A percentile compares a stretch with the other conserved stretches of the same genome.
These are phyloP conservation scores for Elegia similella DNA, from an alignment of 2,888 invertebrate species.

Conservation along the genomic window DNA sequence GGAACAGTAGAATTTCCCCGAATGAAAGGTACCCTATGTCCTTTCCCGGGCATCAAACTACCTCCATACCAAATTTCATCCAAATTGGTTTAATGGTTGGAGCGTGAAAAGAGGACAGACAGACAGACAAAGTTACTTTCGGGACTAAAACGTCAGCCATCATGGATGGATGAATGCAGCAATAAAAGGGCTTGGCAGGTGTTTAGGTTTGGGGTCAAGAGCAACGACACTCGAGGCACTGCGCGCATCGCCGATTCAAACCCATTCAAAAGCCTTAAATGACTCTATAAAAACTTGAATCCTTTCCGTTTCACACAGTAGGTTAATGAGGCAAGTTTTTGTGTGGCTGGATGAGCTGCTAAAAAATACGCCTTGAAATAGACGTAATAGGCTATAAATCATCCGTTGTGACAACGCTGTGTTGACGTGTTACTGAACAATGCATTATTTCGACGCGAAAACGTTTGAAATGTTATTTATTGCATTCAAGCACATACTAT, in stretches of 20 bases:
- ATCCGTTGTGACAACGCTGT: constrained; percentile 1
- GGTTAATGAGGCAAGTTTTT: not conserved
- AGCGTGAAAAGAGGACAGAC: too few species aligned
- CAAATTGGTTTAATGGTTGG: too few species aligned
- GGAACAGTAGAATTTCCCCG: too few species aligned
- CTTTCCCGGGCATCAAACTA: too few species aligned
- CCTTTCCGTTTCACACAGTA: not conserved
- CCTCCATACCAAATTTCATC: too few species aligned
- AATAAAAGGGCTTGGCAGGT: constrained; percentile 8
- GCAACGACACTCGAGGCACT: not conserved
- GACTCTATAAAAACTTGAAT: not conserved
- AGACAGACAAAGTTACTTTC: too few species aligned
- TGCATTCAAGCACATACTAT: too few species aligned
- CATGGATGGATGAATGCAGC: not conserved
- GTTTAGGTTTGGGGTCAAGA: constrained; percentile 11
- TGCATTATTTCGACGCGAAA: not conserved
- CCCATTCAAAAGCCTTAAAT: not conserved
- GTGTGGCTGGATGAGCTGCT: not conserved
- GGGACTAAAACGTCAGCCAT: not conserved
- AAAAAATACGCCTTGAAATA: constrained; percentile 2
- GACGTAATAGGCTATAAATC: not conserved
- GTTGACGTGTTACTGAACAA: not conserved
- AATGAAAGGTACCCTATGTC: too few species aligned
- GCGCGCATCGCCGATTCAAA: constrained; percentile 1
- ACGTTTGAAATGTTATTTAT: too few species aligned